Evolutionary conservation across 2,797 vertebrate species (phyloP).

Genomic region (Rhabdomys pumilio): DNA sequence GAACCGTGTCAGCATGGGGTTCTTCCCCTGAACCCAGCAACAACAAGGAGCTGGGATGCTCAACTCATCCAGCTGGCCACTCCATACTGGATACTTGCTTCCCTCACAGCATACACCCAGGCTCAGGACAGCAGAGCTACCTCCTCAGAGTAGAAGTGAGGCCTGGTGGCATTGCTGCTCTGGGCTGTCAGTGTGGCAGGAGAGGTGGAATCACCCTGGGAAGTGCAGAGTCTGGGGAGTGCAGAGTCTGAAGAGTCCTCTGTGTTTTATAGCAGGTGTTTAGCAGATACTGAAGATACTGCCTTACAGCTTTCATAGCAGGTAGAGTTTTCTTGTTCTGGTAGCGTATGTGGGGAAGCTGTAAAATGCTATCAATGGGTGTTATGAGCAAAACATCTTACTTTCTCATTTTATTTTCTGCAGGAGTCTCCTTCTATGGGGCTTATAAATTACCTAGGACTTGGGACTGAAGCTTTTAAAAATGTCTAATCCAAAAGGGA

Average conservation of each 20-base stretch:
- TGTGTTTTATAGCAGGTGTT: neutral
- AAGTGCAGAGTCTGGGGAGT: neutral
- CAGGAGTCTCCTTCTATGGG: neutral
- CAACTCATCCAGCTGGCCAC: neutral
- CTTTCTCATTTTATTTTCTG: slow-evolving; percentile 1
- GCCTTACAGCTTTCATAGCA: neutral
- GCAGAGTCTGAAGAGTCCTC: neutral
- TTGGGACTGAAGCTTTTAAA: neutral
- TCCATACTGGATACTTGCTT: neutral
- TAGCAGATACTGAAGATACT: slow-evolving; percentile 8
- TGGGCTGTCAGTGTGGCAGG: neutral
- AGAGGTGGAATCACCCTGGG: accelerated
- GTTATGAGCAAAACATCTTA: neutral
- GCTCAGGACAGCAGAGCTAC: neutral
- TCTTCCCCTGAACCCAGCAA: neutral
- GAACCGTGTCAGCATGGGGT: neutral
- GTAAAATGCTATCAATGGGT: neutral
- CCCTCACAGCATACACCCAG: neutral
- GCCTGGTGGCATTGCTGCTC: neutral
- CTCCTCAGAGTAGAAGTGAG: neutral
- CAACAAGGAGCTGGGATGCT: neutral
- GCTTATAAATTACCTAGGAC: neutral
- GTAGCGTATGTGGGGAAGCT: neutral
- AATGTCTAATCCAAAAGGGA: neutral
- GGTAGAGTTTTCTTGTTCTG: neutral